These are phyloP conservation scores for Achatina immaculata DNA, from an alignment of 1,140 invertebrate genomes.

Conservation along the genomic window DNA sequence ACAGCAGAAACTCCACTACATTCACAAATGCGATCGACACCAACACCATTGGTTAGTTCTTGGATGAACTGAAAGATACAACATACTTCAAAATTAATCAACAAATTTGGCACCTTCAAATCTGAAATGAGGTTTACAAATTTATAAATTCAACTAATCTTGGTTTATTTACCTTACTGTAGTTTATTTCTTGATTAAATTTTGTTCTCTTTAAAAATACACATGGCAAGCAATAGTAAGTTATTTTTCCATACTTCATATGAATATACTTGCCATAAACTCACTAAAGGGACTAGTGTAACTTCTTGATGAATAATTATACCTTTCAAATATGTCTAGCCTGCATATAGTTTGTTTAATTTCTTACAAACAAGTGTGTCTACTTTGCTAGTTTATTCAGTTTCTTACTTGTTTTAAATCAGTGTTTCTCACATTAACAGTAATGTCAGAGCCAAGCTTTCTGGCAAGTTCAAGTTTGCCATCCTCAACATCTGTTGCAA, in stretches of 20 bases:
- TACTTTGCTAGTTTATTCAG: too few species aligned
- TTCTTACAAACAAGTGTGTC: too few species aligned
- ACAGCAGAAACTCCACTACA: conserved; percentile 57
- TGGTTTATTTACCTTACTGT: too few species aligned
- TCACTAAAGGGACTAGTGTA: too few species aligned
- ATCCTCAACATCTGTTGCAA: conserved; percentile 61
- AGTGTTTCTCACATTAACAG: conserved; percentile 55
- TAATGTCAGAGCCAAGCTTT: conserved; percentile 60
- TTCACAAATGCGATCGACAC: conserved; percentile 64
- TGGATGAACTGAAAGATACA: conserved; percentile 52
- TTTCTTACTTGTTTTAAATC: conserved; percentile 56
- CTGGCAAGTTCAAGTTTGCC: conserved; percentile 58
- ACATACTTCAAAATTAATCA: background rate
- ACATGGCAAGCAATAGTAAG: too few species aligned
- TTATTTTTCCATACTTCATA: too few species aligned
- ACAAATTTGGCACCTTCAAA: background rate
- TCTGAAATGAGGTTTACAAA: background rate
- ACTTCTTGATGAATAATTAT: too few species aligned
- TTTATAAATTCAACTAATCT: background rate
- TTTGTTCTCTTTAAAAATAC: too few species aligned
- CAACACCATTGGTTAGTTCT: conserved; percentile 55
- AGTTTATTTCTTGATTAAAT: too few species aligned
- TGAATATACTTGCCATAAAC: too few species aligned
- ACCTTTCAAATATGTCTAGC: too few species aligned
- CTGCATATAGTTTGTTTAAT: too few species aligned